phyloP scores from a whole-genome alignment of 1,140 invertebrate species.

The Leptinotarsa texana region DNA sequence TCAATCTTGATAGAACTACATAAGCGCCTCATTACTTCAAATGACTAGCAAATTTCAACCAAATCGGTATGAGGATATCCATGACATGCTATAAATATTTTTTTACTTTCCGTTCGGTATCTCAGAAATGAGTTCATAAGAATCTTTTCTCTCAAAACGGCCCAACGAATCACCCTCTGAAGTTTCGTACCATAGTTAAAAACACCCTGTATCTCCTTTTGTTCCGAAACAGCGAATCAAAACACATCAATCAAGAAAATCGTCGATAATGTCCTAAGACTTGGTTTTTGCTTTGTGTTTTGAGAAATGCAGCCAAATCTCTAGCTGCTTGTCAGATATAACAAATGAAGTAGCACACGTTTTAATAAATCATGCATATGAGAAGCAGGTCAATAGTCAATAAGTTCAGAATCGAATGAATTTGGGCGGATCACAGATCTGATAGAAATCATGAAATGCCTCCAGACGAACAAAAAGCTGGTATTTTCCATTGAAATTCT shows the following conservation, averaged over 20 bases:
- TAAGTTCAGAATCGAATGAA: background rate
- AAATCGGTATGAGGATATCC: too few relatives aligned
- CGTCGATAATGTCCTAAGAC: slow-evolving; percentile 8
- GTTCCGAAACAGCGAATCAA: background rate
- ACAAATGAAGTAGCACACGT: slow-evolving; percentile 17
- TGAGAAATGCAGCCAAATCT: slow-evolving; percentile 16
- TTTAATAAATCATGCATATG: slow-evolving; percentile 23
- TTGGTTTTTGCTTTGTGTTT: slow-evolving; percentile 5
- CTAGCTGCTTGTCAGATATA: slow-evolving; percentile 9
- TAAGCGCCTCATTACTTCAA: too few relatives aligned
- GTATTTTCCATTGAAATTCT: background rate
- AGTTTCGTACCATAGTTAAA: too few relatives aligned
- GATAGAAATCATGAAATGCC: background rate
- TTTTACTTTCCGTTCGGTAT: too few relatives aligned
- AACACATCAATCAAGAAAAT: slow-evolving; percentile 9
- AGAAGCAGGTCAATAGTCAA: background rate
- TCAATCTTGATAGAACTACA: too few relatives aligned
- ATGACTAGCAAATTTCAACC: too few relatives aligned
- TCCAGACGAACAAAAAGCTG: background rate
- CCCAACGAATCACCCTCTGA: too few relatives aligned
- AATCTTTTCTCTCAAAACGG: too few relatives aligned
- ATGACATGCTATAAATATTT: too few relatives aligned
- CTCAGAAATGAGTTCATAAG: too few relatives aligned
- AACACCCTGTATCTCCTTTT: too few relatives aligned
- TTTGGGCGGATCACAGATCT: background rate